Percentiles rank a stretch among this genome's conserved stretches.
Conservation (phyloP, 2,113 vertebrate species). For the Micromys minutus region DNA sequence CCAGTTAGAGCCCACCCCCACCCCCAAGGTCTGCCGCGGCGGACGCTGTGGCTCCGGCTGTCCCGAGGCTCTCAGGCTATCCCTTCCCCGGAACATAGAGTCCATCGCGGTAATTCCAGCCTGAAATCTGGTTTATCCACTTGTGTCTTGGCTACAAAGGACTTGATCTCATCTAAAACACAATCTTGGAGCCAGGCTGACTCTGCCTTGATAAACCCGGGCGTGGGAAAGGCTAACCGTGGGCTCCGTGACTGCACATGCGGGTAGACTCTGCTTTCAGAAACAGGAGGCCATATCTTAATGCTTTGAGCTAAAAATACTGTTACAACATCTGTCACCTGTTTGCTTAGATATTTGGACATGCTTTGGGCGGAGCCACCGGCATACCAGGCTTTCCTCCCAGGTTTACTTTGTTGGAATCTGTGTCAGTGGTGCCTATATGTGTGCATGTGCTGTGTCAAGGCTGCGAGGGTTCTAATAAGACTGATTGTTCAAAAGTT, state of each 20-base stretch:
- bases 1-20: neutral
- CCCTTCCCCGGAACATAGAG: neutral
- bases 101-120: neutral
- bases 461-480: neutral
- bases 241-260: neutral
- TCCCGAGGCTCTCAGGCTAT: fast-evolving
- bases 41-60: neutral
- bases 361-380: no score
- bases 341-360: neutral
- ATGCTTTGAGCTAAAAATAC: neutral
- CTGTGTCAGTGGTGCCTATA: fast-evolving
- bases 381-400: neutral
- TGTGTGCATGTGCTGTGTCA: neutral
- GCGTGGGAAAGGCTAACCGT: neutral
- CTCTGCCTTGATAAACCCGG: neutral
- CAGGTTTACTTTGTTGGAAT: neutral
- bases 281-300: neutral
- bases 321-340: neutral
- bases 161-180: neutral
- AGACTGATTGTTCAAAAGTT: neutral
- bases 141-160: neutral
- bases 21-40: neutral
- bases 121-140: neutral
- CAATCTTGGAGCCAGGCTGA: neutral
- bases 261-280: neutral